Base-by-base conservation (phyloP, 2,888 invertebrate genomes). In the Amphipoea lucens region DNA sequence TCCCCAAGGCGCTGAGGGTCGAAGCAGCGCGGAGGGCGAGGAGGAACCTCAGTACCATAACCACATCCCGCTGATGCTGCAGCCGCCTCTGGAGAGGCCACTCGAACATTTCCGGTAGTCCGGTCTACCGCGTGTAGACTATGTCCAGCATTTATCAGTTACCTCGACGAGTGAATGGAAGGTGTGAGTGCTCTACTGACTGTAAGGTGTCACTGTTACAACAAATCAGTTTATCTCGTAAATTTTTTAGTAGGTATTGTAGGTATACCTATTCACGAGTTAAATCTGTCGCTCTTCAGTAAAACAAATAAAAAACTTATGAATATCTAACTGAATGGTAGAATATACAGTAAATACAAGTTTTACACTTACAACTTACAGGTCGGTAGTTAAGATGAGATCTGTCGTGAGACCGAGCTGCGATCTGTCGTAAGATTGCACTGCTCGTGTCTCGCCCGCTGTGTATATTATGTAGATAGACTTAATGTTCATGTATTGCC, bases 31-130 rank as follows among this genome's bases (percentile, higher is more conserved):
- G 7, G 95, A 95, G 70, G 92, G 90, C 0, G 87, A 85, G 0
- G 91, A 91, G 36, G 81, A 89, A 42, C 94, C 95, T 84, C 91
- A 92, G 71, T 97, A 90, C 88, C 96, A 95, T 87, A 96, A 97
- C 86, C 97, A 97, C 90, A 96, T 97, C 81, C 97, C 97, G 0
- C 91, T 96, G 29, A 95, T 94, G 12, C 92, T 96, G 54, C 96
- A 96, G 90, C 95, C 94, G n/a, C 97, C 97, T 6, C 92, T 96
- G 62, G 95, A 96, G 86, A 92, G 96, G 60, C 96, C 96, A 9
- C 93, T 96, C n/a, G 97, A 96, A 67, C 93, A 96, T 87, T 97
- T 97, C 91, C 94, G 93, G 88, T 96, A 95, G 91, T 86, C 66
- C 65, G 23, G 48, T 70, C 66, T 80, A 73, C 54, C 40, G 77